Conservation (phyloP, 2,113 vertebrate genomes). For the Etia nguti region DNA sequence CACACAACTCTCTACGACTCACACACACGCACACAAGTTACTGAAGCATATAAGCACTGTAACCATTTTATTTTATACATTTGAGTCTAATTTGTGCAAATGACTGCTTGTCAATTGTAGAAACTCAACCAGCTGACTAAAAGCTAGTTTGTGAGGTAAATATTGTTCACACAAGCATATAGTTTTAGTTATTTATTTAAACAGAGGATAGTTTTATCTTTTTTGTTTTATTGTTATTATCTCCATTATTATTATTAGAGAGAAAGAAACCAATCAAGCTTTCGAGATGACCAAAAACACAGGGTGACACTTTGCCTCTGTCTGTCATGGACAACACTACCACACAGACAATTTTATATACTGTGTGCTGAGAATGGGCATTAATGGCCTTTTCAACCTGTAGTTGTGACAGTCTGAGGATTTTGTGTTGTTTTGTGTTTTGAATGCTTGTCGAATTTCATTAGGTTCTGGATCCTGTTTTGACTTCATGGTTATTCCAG, state of each 20-base stretch:
- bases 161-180: not conserved
- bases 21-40: not conserved
- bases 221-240: not conserved
- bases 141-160: not conserved
- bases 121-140: not conserved
- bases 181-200: not conserved
- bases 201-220: not conserved
- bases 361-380: not conserved
- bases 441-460: not conserved
- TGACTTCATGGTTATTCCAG: not conserved
- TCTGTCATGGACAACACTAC: not conserved
- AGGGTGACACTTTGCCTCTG: not conserved
- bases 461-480: not conserved
- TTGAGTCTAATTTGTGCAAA: not conserved
- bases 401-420: not conserved
- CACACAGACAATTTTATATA: not conserved
- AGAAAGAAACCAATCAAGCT: not conserved
- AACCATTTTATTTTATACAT: not conserved
- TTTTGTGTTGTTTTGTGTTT: not conserved
- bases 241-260: not conserved
- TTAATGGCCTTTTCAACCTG: not conserved
- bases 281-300: not conserved
- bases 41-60: not conserved
- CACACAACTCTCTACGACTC: not conserved
- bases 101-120: not conserved